Conservation (phyloP, 2,888 invertebrate genomes). For the Drosophila pseudotakahashii region DNA sequence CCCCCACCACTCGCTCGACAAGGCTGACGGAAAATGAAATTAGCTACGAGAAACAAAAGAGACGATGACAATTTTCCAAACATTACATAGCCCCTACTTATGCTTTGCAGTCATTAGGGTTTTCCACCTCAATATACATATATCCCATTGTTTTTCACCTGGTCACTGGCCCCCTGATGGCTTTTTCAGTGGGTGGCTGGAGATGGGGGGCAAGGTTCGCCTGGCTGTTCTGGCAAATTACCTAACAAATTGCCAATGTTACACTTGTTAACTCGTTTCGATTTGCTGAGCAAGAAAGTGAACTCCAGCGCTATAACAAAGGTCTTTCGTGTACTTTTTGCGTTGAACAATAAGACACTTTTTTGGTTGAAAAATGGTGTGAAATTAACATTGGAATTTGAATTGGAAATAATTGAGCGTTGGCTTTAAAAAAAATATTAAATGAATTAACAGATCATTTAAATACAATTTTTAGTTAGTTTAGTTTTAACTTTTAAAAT, state of each 20-base stretch:
- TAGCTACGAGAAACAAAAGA: conserved; percentile 48
- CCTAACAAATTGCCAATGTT: conserved; percentile 73
- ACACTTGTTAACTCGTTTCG: conserved; percentile 74
- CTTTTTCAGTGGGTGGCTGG: conserved; percentile 6
- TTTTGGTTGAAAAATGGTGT: conserved; percentile 27
- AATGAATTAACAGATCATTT: too few species aligned
- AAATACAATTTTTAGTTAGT: too few species aligned
- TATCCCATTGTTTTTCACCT: conserved; percentile 37
- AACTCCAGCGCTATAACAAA: conserved; percentile 10
- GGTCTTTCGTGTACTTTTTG: conserved; percentile 17
- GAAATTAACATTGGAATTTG: conserved; percentile 27
- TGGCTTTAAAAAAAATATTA: background rate
- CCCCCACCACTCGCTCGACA: conserved; percentile 18
- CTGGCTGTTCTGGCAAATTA: conserved; percentile 68
- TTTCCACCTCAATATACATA: background rate
- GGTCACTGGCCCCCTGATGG: conserved; percentile 49
- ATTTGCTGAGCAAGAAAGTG: conserved; percentile 66
- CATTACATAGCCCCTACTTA: conserved; percentile 55
- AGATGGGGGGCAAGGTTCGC: too few species aligned
- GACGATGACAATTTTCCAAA: conserved; percentile 63
- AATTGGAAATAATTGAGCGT: background rate
- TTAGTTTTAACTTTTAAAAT: too few species aligned
- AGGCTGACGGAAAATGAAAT: conserved; percentile 69
- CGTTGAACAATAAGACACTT: conserved; percentile 11
- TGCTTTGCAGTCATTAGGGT: conserved; percentile 35